phyloP scores from a whole-genome alignment of 1,140 invertebrate species.

The Aphidius gifuensis region DNA sequence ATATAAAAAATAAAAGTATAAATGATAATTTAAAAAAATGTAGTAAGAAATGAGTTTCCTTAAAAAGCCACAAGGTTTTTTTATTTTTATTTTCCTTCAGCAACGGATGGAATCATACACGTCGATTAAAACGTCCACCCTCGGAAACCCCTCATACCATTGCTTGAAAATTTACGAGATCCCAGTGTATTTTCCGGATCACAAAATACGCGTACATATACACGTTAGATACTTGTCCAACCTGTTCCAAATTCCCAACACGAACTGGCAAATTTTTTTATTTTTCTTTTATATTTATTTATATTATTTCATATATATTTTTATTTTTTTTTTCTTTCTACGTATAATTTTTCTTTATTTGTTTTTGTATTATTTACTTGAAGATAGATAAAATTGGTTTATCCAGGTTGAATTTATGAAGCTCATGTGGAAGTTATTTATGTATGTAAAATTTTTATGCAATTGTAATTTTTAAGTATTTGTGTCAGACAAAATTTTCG shows the following conservation, averaged over 20 bases:
- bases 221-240: constrained; percentile 15
- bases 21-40: too few relatives aligned
- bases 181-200: constrained; percentile 16
- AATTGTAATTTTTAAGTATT: too few relatives aligned
- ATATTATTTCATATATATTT: not conserved
- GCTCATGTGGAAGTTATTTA: too few relatives aligned
- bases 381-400: too few relatives aligned
- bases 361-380: not conserved
- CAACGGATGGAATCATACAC: constrained; percentile 9
- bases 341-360: not conserved
- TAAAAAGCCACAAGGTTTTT: too few relatives aligned
- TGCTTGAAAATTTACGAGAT: constrained; percentile 16
- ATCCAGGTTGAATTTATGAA: too few relatives aligned
- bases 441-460: too few relatives aligned
- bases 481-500: too few relatives aligned
- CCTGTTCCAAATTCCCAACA: constrained; percentile 10
- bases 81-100: too few relatives aligned
- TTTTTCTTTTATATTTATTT: not conserved
- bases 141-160: not conserved
- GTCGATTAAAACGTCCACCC: constrained; percentile 20
- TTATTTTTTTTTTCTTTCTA: not conserved
- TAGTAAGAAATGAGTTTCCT: too few relatives aligned
- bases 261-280: constrained; percentile 1
- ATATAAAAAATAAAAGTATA: too few relatives aligned
- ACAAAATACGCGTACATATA: constrained; percentile 2